phyloP scores from a whole-genome alignment of 2,113 vertebrate genomes.

The Gasterosteus nipponicus region DNA sequence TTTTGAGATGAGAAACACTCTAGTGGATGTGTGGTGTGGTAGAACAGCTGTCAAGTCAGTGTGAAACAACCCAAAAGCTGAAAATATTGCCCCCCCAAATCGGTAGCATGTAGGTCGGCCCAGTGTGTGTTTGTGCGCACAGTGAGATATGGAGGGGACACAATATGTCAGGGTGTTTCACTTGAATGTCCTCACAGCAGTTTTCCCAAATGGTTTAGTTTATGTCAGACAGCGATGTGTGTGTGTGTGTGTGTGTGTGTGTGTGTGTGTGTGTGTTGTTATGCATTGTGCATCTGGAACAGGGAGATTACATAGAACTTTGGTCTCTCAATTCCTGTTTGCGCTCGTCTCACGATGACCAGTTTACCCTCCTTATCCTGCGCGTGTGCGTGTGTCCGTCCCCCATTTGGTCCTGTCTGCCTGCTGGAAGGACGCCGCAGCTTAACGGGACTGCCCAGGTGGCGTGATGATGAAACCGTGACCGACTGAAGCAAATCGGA shows the following conservation, averaged over 20 bases:
- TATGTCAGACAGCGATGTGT: not conserved
- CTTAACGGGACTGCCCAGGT: not conserved
- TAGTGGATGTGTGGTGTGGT: no score
- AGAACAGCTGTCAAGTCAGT: not conserved
- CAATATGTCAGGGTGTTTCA: no score
- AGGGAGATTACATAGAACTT: constrained; percentile 74
- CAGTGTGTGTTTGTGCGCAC: not conserved
- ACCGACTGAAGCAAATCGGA: constrained; percentile 33
- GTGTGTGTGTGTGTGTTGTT: constrained; percentile 38
- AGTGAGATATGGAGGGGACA: not conserved
- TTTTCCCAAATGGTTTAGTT: no score
- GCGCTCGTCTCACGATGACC: constrained; percentile 49
- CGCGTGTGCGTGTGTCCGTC: constrained; percentile 26
- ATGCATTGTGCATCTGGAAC: constrained; percentile 65
- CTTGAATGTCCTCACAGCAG: no score
- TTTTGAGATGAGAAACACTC: not conserved
- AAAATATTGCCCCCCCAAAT: not conserved
- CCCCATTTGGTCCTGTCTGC: constrained; percentile 25
- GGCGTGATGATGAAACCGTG: constrained; percentile 22
- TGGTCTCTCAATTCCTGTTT: constrained; percentile 79
- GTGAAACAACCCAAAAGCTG: not conserved
- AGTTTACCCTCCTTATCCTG: constrained; percentile 62
- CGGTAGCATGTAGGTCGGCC: not conserved
- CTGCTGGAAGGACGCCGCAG: constrained; percentile 34
- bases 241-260: constrained; percentile 31